phyloP scores from a whole-genome alignment of 2,113 vertebrate species.

The Marmota flaviventris region DNA sequence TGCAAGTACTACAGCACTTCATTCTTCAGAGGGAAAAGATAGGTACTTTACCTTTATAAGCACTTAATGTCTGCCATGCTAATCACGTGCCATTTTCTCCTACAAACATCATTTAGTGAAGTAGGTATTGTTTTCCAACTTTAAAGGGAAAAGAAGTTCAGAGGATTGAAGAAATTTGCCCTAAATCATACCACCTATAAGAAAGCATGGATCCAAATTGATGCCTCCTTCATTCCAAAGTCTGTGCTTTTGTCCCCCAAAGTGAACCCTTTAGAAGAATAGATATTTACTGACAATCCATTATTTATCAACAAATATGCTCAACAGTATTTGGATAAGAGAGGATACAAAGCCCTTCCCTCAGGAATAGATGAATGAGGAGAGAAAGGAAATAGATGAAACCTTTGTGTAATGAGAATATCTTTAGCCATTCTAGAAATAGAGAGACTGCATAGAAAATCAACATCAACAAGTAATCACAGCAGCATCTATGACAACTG shows the following conservation, averaged over 20 bases:
- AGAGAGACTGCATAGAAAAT: not conserved
- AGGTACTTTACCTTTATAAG: not conserved
- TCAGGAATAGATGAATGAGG: not conserved
- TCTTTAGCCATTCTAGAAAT: not conserved
- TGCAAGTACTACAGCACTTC: not conserved
- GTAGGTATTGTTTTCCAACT: not conserved
- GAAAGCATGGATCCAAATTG: not conserved
- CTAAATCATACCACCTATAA: not conserved
- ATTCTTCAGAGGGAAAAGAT: not conserved
- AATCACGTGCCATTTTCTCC: not conserved
- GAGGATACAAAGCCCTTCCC: not conserved
- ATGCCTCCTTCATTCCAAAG: not conserved
- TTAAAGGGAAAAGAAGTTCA: conserved; percentile 3
- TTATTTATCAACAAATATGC: not conserved
- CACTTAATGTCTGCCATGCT: not conserved
- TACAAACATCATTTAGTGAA: not conserved
- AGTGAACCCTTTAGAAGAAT: not conserved
- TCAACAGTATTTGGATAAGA: not conserved
- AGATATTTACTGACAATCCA: not conserved
- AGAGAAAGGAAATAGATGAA: not conserved
- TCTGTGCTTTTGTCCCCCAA: not conserved
- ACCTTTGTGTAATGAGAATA: not conserved
- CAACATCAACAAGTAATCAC: not conserved
- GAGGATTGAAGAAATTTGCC: not conserved
- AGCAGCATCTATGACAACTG: not conserved